Conservation (phyloP, 2,888 invertebrate genomes). For the Lithosia quadra region DNA sequence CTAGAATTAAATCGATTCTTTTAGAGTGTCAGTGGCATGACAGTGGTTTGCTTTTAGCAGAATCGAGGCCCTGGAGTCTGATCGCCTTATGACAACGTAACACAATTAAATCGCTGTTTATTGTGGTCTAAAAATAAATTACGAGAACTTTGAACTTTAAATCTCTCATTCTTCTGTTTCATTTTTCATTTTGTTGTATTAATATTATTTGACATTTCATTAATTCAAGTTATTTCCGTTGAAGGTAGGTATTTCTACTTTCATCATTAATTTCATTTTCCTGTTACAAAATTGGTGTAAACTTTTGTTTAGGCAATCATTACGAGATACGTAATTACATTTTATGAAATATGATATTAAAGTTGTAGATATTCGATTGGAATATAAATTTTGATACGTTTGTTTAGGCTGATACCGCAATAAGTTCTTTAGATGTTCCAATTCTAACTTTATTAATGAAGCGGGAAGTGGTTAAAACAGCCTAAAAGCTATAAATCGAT, state of each 20-base stretch:
- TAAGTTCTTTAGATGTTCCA: neutral
- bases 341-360: conserved; percentile 2
- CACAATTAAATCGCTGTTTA: neutral
- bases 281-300: neutral
- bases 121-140: neutral
- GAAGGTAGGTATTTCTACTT: neutral
- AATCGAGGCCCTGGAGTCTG: too few species aligned
- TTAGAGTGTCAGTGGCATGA: too few species aligned
- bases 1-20: too few species aligned
- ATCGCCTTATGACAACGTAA: too few species aligned
- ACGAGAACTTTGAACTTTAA: neutral
- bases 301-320: conserved; percentile 7
- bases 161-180: neutral
- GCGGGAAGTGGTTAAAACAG: neutral
- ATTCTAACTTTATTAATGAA: conserved; percentile 12
- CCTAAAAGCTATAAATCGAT: neutral
- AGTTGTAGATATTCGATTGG: neutral
- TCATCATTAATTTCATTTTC: conserved; percentile 9
- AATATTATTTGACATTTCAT: conserved; percentile 3
- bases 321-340: neutral
- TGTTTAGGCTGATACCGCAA: neutral
- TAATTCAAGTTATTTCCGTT: neutral
- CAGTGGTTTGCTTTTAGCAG: too few species aligned
- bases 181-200: neutral
- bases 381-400: neutral